Evolutionary conservation across 2,888 invertebrate species (phyloP), one percentile per base, ranked within the genome.

Genomic region (Micoletzkya japonica): DNA sequence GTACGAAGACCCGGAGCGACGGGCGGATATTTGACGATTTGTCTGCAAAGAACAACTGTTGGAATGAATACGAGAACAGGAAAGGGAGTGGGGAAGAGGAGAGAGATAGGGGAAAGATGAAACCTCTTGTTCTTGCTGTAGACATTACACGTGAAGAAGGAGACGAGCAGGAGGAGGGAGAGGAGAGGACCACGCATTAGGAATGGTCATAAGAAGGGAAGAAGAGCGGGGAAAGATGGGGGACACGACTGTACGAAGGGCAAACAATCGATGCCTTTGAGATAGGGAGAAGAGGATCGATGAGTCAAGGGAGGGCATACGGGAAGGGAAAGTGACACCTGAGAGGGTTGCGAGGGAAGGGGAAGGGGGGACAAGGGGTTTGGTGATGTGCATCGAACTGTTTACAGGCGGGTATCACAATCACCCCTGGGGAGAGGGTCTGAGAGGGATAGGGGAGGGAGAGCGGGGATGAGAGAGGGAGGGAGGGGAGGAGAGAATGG

Each of bases 381-480:
- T 39, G 44, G 59, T 39, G 59, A 59, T 59, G 37, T 59, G 59
- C 39, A 39, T 59, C 44, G 59, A 59, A 59, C 59, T 59, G 59
- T 59, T 59, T 59, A 59, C 59, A 39, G 24, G 63, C 32, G 50
- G 39, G 50, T 32, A 34, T 24, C 3, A 32, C 20, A 32, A 36
- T 32, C 63, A 32, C 61, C 63, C 50, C 34, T 32, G 30, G 49
- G 50, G 63, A 63, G 63, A 50, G 30, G 52, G 24, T n/a, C n/a
- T n/a, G n/a, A 52, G n/a, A 52, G 24, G 52, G 24, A 14, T 6
- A 52, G 24, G 52, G 24, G n/a, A n/a, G 6, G 17, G 52, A 52
- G 36, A 32, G 49, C 44, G 34, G 30, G 28, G 50, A 50, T n/a
- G 50, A 63, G 34, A 50, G 30, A 30, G 39, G 37, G 49, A 28